A percentile compares a stretch with the other conserved stretches of the same genome.
Conservation (phyloP, 2,888 invertebrate genomes). For the Ectobius pallidus region DNA sequence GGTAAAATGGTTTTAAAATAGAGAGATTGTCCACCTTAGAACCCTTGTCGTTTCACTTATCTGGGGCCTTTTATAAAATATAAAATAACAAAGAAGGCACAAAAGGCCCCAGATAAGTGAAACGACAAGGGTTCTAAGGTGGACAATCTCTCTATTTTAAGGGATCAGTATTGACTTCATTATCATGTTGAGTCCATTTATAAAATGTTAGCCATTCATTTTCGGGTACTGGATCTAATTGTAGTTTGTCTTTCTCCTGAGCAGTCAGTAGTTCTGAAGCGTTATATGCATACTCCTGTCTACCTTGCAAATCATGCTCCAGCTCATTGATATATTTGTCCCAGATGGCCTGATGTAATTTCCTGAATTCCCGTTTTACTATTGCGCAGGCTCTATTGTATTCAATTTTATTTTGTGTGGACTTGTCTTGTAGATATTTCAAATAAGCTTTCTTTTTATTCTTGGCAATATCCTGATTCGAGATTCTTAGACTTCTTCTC, state of each 20-base stretch:
- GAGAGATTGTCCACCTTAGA: too few relatives aligned
- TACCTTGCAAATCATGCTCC: neutral
- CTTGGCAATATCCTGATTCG: neutral
- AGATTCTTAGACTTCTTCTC: neutral
- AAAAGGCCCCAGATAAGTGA: too few relatives aligned
- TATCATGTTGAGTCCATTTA: too few relatives aligned
- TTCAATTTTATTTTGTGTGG: neutral
- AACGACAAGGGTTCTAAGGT: too few relatives aligned
- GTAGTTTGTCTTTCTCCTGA: slow-evolving; percentile 1
- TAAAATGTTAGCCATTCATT: too few relatives aligned
- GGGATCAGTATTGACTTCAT: too few relatives aligned
- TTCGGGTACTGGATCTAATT: too few relatives aligned
- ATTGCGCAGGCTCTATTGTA: neutral
- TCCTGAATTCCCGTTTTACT: neutral
- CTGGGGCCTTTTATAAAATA: too few relatives aligned
- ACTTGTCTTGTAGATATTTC: neutral
- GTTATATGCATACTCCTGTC: neutral
- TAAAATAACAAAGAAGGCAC: too few relatives aligned
- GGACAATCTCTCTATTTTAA: too few relatives aligned
- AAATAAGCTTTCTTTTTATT: neutral
- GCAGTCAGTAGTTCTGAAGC: neutral
- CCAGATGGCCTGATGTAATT: neutral
- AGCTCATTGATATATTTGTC: neutral
- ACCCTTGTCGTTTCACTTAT: too few relatives aligned
- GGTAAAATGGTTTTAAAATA: too few relatives aligned